Evolutionary conservation across 2,888 invertebrate species (phyloP).

Genomic region (Zonitis immaculata): DNA sequence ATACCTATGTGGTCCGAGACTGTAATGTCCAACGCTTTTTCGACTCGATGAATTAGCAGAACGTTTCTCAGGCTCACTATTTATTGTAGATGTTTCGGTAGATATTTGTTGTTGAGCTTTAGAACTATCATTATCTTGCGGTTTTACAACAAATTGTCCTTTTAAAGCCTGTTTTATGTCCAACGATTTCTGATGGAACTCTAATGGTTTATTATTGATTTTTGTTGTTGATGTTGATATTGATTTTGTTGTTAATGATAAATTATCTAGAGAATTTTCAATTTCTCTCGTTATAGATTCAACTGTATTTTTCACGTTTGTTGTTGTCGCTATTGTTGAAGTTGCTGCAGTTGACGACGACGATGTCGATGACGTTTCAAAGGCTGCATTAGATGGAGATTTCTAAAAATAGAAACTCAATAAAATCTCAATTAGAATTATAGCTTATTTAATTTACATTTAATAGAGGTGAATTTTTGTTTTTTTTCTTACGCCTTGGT

Average conservation of each 20-base stretch:
- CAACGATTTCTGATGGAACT: conserved; percentile 29
- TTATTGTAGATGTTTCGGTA: not conserved
- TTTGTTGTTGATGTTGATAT: conserved; percentile 10
- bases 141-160: conserved; percentile 60
- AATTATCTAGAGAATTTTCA: conserved; percentile 68
- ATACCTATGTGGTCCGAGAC: conserved; percentile 46
- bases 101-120: conserved; percentile 59
- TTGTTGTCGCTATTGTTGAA: conserved; percentile 30
- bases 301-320: conserved; percentile 74
- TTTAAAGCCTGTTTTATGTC: conserved; percentile 44
- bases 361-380: conserved; percentile 12
- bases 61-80: conserved; percentile 17
- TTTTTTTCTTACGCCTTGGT: conserved; percentile 73
- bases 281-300: conserved; percentile 76
- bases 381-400: conserved; percentile 36
- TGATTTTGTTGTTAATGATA: conserved; percentile 30
- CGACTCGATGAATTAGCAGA: conserved; percentile 52
- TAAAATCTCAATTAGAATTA: not conserved
- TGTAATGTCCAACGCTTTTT: conserved; percentile 47
- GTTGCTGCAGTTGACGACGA: not conserved
- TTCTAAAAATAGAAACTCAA: conserved; percentile 31
- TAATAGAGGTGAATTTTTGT: conserved; percentile 36
- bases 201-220: conserved; percentile 21
- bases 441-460: conserved; percentile 29
- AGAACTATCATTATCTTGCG: conserved; percentile 62